phyloP scores from a whole-genome alignment of 30 jellyfish, hydroid and myxozoan genomes.

The Turritopsis rubra region DNA sequence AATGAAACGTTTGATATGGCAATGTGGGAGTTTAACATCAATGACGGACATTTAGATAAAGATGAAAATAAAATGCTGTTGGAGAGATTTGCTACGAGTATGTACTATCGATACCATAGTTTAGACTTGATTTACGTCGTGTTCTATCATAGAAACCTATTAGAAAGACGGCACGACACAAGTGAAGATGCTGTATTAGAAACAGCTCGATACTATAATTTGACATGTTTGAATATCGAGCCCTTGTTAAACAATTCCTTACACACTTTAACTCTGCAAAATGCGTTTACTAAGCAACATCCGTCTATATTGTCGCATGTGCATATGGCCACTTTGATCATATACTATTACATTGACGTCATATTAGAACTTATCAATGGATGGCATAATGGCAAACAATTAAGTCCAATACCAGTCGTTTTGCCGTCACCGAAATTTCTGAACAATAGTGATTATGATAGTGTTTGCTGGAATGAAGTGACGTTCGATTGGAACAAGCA shows the following conservation, averaged over 20 bases:
- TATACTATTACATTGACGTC: not conserved
- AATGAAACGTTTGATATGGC: conserved; percentile 70
- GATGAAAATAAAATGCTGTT: conserved; percentile 1
- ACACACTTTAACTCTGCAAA: not conserved
- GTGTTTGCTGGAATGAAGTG: not conserved
- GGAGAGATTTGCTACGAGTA: not conserved
- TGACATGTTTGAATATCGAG: conserved; percentile 26
- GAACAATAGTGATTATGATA: not conserved
- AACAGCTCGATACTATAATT: conserved; percentile 8
- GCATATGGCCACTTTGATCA: not conserved
- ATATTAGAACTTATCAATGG: not conserved
- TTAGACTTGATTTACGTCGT: conserved; percentile 11
- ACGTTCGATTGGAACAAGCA: not conserved
- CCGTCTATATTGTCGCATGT: not conserved
- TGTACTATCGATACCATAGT: not conserved
- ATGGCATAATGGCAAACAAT: not conserved
- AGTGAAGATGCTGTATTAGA: conserved; percentile 2
- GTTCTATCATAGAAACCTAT: conserved; percentile 10
- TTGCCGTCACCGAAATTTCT: not conserved
- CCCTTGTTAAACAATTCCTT: not conserved
- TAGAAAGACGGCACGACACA: conserved; percentile 11
- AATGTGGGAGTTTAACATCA: conserved; percentile 83
- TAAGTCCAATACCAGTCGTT: not conserved
- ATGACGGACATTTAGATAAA: conserved; percentile 45
- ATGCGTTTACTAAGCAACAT: not conserved